Evolutionary conservation across 2,113 vertebrate species (phyloP).

Genomic region (Mellivora capensis): DNA sequence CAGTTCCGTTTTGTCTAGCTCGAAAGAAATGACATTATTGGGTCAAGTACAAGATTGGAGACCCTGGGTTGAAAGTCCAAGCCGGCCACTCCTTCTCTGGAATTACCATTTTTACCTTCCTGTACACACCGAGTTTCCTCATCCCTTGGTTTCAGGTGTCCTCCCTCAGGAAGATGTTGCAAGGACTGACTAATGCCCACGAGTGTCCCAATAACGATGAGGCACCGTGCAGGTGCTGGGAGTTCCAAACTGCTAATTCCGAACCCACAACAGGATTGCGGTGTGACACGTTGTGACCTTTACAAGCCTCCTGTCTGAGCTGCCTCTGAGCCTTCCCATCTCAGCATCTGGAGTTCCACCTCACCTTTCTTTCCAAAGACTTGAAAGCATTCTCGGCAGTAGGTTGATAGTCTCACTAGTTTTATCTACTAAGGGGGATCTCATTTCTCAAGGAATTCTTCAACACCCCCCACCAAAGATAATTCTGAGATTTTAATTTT

Average conservation of each 20-base stretch:
- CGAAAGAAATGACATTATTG: neutral
- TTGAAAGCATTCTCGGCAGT: neutral
- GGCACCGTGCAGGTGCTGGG: conserved; percentile 15
- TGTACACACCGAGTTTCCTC: conserved; percentile 22
- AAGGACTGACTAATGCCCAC: conserved; percentile 63
- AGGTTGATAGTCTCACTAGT: neutral
- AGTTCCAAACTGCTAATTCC: neutral
- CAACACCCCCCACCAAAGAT: no score
- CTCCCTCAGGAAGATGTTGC: conserved; percentile 58
- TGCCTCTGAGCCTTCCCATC: neutral
- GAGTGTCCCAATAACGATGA: neutral
- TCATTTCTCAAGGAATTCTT: neutral
- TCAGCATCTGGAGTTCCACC: no score
- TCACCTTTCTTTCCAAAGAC: neutral
- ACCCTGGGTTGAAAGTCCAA: neutral
- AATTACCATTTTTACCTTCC: neutral
- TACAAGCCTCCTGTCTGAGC: neutral
- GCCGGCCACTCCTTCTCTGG: neutral
- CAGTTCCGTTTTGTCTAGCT: neutral
- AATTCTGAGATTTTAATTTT: neutral
- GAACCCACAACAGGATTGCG: neutral
- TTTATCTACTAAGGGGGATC: neutral
- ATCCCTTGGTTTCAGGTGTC: conserved; percentile 65
- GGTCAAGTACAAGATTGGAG: neutral
- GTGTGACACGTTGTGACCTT: neutral